Evolutionary conservation across 2,797 vertebrate genomes (phyloP), one percentile per base, ranked within the genome.

Genomic region (Hybognathus amarus): DNA sequence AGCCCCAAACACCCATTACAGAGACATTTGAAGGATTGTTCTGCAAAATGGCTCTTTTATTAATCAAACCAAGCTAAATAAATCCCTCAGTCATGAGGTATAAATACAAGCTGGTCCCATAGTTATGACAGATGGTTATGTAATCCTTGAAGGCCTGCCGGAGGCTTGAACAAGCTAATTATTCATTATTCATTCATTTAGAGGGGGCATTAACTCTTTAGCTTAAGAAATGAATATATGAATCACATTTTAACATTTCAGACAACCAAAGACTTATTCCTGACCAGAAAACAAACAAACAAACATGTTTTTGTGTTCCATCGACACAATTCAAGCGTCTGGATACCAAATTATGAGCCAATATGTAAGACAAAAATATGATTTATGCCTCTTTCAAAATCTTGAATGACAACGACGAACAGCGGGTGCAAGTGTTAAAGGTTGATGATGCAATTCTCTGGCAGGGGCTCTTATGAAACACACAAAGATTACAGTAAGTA

Each of bases 401-500:
- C 40, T 13, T 79, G 83, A 80, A 77, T 80, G 85, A 64, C 54
- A 52, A 79, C 74, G 80, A 80, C 6, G 52, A 54, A 69, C 68
- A 47, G 69, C 2, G 40, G 52, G 36, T 70, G 71, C 30, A 40
- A 85, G 80, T 86, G 79, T 77, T 78, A 83, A 74, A 89, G 85
- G 83, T 83, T 90, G 89, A 90, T 95, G 94, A 95, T 94, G 94
- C 93, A 95, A 94, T 92, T 87, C 79, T 90, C 90, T 92, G 90
- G 93, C 92, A 91, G 92, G 38, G 76, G 27, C 64, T 92, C 89
- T 94, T 94, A 94, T 94, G 92, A 95, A 95, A 94, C 93, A 91
- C 90, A 87, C 89, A 90, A 89, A 92, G 93, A 94, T 96, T 94
- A 94, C 91, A 90, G 87, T 91, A 94, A 95, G 92, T 94, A 92